Evolutionary conservation across 2,888 invertebrate genomes (phyloP).

Genomic region (Drosophila subsilvestris): DNA sequence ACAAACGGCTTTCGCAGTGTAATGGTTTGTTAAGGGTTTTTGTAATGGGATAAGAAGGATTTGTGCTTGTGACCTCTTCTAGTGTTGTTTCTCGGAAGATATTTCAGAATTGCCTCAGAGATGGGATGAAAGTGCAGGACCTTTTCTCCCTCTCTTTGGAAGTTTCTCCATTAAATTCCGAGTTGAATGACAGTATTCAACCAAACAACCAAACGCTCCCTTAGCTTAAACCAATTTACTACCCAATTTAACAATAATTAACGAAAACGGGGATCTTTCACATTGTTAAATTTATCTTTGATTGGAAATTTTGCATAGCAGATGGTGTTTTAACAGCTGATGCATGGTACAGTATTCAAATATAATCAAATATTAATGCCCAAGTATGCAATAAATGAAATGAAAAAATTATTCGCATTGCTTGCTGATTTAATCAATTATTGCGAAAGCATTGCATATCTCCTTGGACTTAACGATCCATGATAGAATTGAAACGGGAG

Average conservation of each 20-base stretch:
- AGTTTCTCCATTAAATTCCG: background rate
- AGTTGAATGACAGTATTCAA: background rate
- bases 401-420: no score
- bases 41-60: no score
- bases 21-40: slow-evolving; percentile 31
- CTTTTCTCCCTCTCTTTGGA: no score
- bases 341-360: slow-evolving; percentile 4
- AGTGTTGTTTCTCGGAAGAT: background rate
- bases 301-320: background rate
- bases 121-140: background rate
- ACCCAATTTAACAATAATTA: background rate
- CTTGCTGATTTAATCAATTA: no score
- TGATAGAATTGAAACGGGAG: background rate
- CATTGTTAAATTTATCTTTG: background rate
- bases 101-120: background rate
- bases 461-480: no score
- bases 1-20: slow-evolving; percentile 44
- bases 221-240: slow-evolving; percentile 7
- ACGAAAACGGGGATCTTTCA: background rate
- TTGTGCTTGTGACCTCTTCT: no score
- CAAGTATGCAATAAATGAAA: background rate
- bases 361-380: slow-evolving; percentile 12
- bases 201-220: background rate
- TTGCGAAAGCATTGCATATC: no score
- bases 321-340: no score